A percentile compares a stretch with the other conserved stretches of the same genome.
Conservation (phyloP, 2,113 vertebrate species). For the Cranoglanis bouderius region DNA sequence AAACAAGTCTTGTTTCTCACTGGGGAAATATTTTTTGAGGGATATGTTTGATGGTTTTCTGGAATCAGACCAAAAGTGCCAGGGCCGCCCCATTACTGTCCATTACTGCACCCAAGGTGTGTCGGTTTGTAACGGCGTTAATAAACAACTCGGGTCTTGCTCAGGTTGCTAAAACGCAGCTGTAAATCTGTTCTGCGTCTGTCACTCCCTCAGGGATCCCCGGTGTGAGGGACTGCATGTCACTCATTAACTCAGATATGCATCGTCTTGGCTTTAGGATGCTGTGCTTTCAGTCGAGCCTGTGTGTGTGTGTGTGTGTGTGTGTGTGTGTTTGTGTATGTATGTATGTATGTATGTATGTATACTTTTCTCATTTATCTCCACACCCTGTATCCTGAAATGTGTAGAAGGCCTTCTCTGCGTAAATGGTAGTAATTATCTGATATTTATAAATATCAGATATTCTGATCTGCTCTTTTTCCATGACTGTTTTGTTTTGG, state of each 20-base stretch:
- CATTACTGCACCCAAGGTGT: no score
- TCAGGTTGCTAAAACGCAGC: background rate
- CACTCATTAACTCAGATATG: conserved; percentile 59
- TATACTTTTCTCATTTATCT: background rate
- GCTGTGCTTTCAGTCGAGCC: no score
- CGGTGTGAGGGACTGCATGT: conserved; percentile 59
- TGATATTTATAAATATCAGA: no score
- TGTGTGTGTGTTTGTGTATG: no score
- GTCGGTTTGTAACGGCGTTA: no score
- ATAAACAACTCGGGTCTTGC: background rate
- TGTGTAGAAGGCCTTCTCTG: no score
- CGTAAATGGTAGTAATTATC: no score
- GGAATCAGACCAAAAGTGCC: background rate
- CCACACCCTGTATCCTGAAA: no score
- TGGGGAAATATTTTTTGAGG: background rate
- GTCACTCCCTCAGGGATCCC: conserved; percentile 47
- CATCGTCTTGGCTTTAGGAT: conserved; percentile 24
- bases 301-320: no score
- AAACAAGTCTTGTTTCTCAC: conserved; percentile 22
- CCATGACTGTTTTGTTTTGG: background rate
- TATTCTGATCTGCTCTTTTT: conserved; percentile 5
- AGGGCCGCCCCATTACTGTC: no score
- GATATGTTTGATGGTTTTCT: background rate
- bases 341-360: no score
- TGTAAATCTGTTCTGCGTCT: conserved; percentile 32